Base-by-base conservation (phyloP, 2,113 vertebrate genomes). In the Tapirus terrestris region DNA sequence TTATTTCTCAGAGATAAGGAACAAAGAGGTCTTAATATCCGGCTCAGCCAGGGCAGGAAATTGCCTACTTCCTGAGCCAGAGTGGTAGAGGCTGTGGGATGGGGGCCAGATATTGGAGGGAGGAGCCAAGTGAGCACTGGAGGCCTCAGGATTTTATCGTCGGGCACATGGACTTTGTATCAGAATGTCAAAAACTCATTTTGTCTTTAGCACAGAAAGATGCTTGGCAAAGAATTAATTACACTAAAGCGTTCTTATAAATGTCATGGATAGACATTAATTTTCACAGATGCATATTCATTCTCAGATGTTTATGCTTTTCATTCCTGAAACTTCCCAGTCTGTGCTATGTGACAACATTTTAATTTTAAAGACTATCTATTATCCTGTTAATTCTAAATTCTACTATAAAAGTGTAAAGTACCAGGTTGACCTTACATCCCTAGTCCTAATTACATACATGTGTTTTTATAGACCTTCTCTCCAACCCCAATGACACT, bases 21-120 rank as follows among this genome's bases (percentile, higher is more conserved):
- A 98, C 97, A 98, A 98, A 98, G 97, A 97, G 93, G 89, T 72
- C 97, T 98, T 98, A 98, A 98, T 98, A 98, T 98, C 98, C 98
- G 97, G 98, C 97, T 97, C 89, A 88, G 97, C 90, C 92, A 96
- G 80, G 92, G 94, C 98, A 98, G 98, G 98, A 98, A 98, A 98
- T 98, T 98, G 97, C 97, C 90, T 97, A 94, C 97, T 98, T 98
- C 98, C 98, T 98, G 97, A 98, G 96, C 79, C 95, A 88, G 90
- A 96, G 97, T 97, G 97, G 96, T 91, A 95, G 96, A 97, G 89
- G 63, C 94, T 82, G 73, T 77, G 94, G 97, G 96, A 97, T 97
- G 95, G 96, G 97, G 97, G 97, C 98, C 98, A 98, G 97, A 97
- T 88, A 89, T 51, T 79, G 25, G 91, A 93, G 93, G 96, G 94